Conservation (phyloP, 1,140 invertebrate genomes). For the Fopius arisanus region DNA sequence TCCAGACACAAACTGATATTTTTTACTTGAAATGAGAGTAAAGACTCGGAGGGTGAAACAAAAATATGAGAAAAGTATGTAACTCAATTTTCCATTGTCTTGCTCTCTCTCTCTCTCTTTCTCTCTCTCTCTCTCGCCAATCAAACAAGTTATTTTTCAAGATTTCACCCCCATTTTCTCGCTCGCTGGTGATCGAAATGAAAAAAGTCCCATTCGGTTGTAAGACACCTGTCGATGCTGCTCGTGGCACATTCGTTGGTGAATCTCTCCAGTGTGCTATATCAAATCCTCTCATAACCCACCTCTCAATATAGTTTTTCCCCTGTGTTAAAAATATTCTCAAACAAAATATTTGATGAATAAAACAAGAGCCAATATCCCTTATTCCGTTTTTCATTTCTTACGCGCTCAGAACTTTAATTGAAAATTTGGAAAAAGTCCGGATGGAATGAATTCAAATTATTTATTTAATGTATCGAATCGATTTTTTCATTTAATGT, state of each 20-base stretch:
- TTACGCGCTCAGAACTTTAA: not conserved
- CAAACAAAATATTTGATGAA: not conserved
- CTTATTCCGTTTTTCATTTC: not conserved
- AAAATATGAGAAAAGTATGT: not conserved
- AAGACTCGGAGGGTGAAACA: not conserved
- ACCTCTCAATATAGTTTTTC: not conserved
- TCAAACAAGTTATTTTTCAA: constrained; percentile 10
- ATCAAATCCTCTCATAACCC: not conserved
- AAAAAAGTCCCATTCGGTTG: constrained; percentile 2
- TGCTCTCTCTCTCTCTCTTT: too few relatives aligned
- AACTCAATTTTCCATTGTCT: constrained; percentile 8
- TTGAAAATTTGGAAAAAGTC: too few relatives aligned
- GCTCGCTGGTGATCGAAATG: not conserved
- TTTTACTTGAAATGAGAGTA: not conserved
- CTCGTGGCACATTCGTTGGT: not conserved
- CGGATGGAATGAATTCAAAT: too few relatives aligned
- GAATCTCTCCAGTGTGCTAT: not conserved
- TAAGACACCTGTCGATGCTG: constrained; percentile 17
- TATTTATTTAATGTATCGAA: too few relatives aligned
- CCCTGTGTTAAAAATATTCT: not conserved
- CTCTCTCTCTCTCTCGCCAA: constrained; percentile 1
- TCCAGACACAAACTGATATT: not conserved
- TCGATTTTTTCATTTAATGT: too few relatives aligned
- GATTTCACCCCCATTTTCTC: not conserved
- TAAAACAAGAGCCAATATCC: not conserved